These are phyloP conservation scores for Trachelus tabidus DNA, from an alignment of 2,888 invertebrate species.

Conservation along the genomic window DNA sequence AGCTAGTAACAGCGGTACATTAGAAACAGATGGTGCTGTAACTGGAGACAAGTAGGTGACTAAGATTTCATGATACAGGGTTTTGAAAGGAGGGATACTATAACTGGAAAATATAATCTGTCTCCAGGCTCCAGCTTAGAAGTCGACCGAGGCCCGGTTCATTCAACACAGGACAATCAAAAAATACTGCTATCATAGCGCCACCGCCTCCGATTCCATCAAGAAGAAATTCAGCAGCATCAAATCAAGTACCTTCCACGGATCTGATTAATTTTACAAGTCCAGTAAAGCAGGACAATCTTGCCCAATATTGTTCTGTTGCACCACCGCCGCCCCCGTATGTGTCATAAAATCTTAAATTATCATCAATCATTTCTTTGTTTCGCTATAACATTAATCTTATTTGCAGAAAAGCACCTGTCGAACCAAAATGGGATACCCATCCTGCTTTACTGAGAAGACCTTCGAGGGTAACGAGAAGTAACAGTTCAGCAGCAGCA, in stretches of 20 bases:
- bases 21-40: slow-evolving; percentile 46
- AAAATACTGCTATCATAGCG: slow-evolving; percentile 65
- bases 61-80: not conserved
- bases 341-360: not conserved
- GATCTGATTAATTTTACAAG: slow-evolving; percentile 64
- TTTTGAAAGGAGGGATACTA: not conserved
- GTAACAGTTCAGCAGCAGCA: slow-evolving; percentile 59
- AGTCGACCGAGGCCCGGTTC: slow-evolving; percentile 72
- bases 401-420: slow-evolving; percentile 47
- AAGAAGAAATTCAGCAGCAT: slow-evolving; percentile 57
- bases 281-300: slow-evolving; percentile 58
- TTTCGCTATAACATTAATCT: not conserved
- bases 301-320: slow-evolving; percentile 53
- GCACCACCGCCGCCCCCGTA: slow-evolving; percentile 56
- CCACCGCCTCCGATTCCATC: slow-evolving; percentile 65
- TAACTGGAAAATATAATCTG: not conserved
- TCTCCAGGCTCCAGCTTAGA: slow-evolving; percentile 66
- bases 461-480: slow-evolving; percentile 57
- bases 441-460: slow-evolving; percentile 57
- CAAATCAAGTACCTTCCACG: slow-evolving; percentile 43
- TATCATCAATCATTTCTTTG: not conserved
- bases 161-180: slow-evolving; percentile 65
- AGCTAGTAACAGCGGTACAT: slow-evolving; percentile 30
- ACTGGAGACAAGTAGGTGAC: slow-evolving; percentile 47
- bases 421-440: slow-evolving; percentile 62